Evolutionary conservation across 53 echinoderm and acorn worm genomes (phyloP).

Genomic region (Mesocentrotus franciscanus): DNA sequence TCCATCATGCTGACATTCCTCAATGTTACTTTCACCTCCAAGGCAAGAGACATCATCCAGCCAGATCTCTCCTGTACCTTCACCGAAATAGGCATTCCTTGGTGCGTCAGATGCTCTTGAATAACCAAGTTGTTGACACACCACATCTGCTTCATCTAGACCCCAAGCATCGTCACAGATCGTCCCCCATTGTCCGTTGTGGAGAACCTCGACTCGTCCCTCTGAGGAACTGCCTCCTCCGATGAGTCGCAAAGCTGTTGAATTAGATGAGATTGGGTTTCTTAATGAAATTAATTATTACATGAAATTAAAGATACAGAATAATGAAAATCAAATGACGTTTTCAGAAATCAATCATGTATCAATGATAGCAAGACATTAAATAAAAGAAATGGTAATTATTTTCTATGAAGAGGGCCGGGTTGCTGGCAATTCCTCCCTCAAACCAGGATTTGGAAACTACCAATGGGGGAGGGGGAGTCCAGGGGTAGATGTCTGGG

Average conservation of each 20-base stretch:
- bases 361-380: too few species aligned
- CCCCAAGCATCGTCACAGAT: conserved; percentile 13
- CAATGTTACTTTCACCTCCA: not conserved
- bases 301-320: too few species aligned
- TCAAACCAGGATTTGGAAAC: too few species aligned
- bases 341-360: too few species aligned
- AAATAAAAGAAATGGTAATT: too few species aligned
- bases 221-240: not conserved
- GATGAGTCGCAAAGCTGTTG: not conserved
- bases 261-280: not conserved
- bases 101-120: not conserved
- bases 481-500: too few species aligned
- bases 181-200: not conserved
- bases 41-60: not conserved
- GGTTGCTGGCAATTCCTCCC: too few species aligned
- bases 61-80: conserved; percentile 5
- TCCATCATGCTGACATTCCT: not conserved
- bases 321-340: too few species aligned
- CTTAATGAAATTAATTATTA: too few species aligned
- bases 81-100: not conserved
- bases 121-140: not conserved
- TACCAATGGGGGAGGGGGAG: too few species aligned
- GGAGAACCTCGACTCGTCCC: not conserved
- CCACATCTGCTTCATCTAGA: not conserved
- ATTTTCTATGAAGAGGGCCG: too few species aligned